A percentile compares a stretch with the other conserved stretches of the same genome.
Evolutionary conservation across 2,113 vertebrate species (phyloP).

Genomic region (Daphoenositta chrysoptera): DNA sequence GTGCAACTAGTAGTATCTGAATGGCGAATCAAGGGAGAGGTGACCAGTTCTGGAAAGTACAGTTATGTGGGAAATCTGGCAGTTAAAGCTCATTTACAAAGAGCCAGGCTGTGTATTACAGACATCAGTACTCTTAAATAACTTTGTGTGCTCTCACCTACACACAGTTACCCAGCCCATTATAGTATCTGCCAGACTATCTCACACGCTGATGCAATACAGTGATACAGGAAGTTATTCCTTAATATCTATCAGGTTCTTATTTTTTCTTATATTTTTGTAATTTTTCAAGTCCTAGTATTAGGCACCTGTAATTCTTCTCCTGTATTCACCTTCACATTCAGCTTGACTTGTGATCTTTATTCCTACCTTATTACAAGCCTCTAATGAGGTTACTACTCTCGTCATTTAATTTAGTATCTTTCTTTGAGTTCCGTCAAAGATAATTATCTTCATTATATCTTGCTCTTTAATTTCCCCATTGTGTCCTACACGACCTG

Average conservation of each 20-base stretch:
- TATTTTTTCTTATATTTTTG: background rate
- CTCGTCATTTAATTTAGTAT: background rate
- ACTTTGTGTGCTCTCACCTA: background rate
- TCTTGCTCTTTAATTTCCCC: background rate
- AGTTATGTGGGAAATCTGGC: background rate
- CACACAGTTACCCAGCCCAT: background rate
- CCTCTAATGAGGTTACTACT: background rate
- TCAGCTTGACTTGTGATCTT: background rate
- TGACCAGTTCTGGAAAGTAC: background rate
- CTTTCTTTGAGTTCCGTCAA: background rate
- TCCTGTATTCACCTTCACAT: background rate
- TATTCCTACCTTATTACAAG: background rate
- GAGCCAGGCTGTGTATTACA: background rate
- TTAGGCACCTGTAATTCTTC: background rate
- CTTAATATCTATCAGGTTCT: background rate
- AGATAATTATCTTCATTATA: background rate
- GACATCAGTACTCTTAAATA: background rate
- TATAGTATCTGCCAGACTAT: background rate
- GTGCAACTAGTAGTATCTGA: background rate
- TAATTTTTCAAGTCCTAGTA: background rate
- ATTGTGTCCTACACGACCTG: rapidly evolving
- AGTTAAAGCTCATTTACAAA: background rate
- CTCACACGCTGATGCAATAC: background rate
- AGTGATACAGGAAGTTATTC: background rate
- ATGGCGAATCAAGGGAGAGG: background rate